A percentile compares a stretch with the other conserved stretches of the same genome.
phyloP scores from a whole-genome alignment of 2,113 vertebrate species.

The Tupaia tana region DNA sequence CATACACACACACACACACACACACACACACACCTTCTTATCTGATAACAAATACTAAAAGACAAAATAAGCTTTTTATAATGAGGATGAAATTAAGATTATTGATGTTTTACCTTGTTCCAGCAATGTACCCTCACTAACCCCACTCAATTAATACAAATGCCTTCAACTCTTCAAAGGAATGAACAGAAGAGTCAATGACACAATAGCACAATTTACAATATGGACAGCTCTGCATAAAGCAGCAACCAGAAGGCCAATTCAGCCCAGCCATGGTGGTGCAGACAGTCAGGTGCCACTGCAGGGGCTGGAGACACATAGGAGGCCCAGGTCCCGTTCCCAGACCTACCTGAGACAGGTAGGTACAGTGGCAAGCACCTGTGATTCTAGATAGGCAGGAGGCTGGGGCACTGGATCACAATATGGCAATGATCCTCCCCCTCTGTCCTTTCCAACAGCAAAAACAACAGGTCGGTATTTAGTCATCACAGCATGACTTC shows the following conservation, averaged over 20 bases:
- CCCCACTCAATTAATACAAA: slow-evolving; percentile 34
- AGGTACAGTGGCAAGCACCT: no score
- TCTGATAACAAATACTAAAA: not conserved
- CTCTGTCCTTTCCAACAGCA: no score
- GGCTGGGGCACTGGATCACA: no score
- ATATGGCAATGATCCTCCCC: no score
- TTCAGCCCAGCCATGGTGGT: no score
- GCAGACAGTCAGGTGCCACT: no score
- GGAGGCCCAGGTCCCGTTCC: no score
- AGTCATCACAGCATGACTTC: not conserved
- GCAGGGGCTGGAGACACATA: no score
- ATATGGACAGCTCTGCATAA: not conserved
- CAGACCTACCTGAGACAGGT: no score
- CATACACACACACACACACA: no score
- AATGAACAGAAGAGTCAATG: not conserved
- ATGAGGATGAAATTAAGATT: slow-evolving; percentile 45
- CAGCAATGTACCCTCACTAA: slow-evolving; percentile 50
- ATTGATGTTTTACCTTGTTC: slow-evolving; percentile 14
- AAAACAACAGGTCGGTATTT: not conserved
- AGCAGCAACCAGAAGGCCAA: not conserved
- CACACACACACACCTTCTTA: not conserved
- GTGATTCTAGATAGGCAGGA: no score
- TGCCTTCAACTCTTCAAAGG: not conserved
- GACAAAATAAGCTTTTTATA: slow-evolving; percentile 18
- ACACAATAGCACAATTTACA: not conserved